phyloP scores from a whole-genome alignment of 2,113 vertebrate species.

The Echinops telfairi region DNA sequence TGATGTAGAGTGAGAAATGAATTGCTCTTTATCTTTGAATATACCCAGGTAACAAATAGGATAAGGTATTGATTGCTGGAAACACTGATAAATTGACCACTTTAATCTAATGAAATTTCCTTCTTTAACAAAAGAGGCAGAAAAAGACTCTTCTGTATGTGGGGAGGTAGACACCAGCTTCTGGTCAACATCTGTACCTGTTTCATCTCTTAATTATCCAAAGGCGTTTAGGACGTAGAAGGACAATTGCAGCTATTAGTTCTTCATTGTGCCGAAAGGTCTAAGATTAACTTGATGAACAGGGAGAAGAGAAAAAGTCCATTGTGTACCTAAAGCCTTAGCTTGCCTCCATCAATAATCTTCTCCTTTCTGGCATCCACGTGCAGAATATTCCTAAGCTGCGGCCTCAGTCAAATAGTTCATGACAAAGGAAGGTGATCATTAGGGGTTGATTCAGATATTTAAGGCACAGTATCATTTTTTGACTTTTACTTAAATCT shows the following conservation, averaged over 20 bases:
- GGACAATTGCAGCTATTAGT: constrained; percentile 77
- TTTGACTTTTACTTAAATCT: background rate
- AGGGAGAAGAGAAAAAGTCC: background rate
- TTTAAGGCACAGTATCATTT: background rate
- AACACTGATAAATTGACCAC: constrained; percentile 82
- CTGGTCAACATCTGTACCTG: constrained; percentile 69
- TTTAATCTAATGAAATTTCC: constrained; percentile 82
- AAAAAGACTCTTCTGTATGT: constrained; percentile 68
- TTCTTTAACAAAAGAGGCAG: constrained; percentile 81
- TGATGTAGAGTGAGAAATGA: constrained; percentile 62
- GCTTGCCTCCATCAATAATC: constrained; percentile 1
- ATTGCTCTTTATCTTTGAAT: constrained; percentile 63
- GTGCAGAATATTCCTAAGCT: constrained; percentile 52
- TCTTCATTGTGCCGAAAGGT: constrained; percentile 67
- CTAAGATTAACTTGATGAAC: background rate
- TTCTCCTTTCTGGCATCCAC: constrained; percentile 8
- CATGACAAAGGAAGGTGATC: background rate
- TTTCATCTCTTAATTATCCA: too few species aligned
- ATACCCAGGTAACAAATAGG: background rate
- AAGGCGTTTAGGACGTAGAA: constrained; percentile 71
- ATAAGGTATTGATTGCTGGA: constrained; percentile 62
- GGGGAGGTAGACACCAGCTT: constrained; percentile 64
- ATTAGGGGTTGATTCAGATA: background rate
- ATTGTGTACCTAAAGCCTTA: background rate
- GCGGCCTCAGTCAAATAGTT: constrained; percentile 59